Evolutionary conservation across 2,888 invertebrate genomes (phyloP).

Genomic region (Spatulosminthurus flaviceps): DNA sequence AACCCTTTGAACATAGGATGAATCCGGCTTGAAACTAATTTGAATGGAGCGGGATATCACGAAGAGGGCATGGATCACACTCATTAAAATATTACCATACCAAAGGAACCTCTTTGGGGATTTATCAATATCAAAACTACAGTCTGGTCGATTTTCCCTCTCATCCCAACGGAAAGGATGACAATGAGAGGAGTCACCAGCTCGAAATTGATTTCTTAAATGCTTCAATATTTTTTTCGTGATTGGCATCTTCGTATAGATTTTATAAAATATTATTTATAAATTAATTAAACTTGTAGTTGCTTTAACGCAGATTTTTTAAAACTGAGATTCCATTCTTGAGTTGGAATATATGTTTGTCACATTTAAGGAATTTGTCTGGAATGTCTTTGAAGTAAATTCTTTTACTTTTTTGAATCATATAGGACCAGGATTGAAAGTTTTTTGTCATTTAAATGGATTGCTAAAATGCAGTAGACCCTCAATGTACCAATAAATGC

Average conservation of each 20-base stretch:
- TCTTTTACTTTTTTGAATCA: too few relatives aligned
- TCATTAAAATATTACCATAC: background rate
- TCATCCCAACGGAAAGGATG: constrained; percentile 7
- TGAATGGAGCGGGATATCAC: background rate
- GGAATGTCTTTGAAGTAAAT: too few relatives aligned
- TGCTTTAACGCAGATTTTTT: too few relatives aligned
- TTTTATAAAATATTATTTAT: too few relatives aligned
- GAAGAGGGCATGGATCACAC: background rate
- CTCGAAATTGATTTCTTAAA: background rate
- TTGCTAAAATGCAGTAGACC: too few relatives aligned
- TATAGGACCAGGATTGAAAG: too few relatives aligned
- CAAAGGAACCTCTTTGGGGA: background rate
- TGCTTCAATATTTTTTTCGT: background rate
- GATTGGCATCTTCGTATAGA: background rate
- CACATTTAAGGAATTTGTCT: too few relatives aligned
- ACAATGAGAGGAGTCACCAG: background rate
- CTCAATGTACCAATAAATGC: too few relatives aligned
- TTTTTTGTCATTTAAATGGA: too few relatives aligned
- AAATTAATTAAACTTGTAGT: too few relatives aligned
- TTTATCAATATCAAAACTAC: background rate
- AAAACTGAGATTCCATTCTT: too few relatives aligned
- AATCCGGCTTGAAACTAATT: background rate
- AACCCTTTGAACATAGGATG: background rate
- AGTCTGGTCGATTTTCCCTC: background rate
- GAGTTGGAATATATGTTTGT: too few relatives aligned